These are phyloP conservation scores for Diaperis boleti DNA, from an alignment of 2,888 invertebrate species.

Conservation along the genomic window DNA sequence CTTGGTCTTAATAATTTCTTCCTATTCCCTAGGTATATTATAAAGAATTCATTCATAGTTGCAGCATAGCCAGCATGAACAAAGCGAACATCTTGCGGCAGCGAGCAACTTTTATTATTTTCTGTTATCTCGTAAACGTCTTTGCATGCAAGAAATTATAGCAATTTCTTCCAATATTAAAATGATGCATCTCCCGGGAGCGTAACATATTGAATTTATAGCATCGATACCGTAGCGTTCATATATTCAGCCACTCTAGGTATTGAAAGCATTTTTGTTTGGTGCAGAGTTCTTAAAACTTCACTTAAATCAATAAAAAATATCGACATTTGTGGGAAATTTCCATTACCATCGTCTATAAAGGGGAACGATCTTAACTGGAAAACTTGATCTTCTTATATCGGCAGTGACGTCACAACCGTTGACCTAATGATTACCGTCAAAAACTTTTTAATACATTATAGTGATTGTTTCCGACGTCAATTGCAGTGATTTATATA, in stretches of 20 bases:
- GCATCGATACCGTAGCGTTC: constrained; percentile 5
- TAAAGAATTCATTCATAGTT: too few relatives aligned
- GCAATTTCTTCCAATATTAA: constrained; percentile 16
- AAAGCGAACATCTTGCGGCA: too few relatives aligned
- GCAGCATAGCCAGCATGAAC: too few relatives aligned
- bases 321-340: constrained; percentile 17
- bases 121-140: background rate
- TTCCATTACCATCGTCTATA: constrained; percentile 21
- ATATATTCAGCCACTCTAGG: constrained; percentile 3
- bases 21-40: too few relatives aligned
- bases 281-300: constrained; percentile 21
- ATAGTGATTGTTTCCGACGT: constrained; percentile 24
- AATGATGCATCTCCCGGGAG: constrained; percentile 21
- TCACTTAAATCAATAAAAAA: constrained; percentile 19
- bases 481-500: constrained; percentile 10
- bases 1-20: too few relatives aligned
- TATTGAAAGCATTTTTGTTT: constrained; percentile 24
- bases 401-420: constrained; percentile 15
- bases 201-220: constrained; percentile 22
- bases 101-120: background rate
- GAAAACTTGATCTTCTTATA: constrained; percentile 8
- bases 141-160: constrained; percentile 1
- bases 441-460: constrained; percentile 18
- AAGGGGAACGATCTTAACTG: constrained; percentile 1
- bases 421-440: constrained; percentile 15